These are phyloP conservation scores for Macrotrachela quadricornifera DNA, from an alignment of 1,140 invertebrate species.

Conservation along the genomic window DNA sequence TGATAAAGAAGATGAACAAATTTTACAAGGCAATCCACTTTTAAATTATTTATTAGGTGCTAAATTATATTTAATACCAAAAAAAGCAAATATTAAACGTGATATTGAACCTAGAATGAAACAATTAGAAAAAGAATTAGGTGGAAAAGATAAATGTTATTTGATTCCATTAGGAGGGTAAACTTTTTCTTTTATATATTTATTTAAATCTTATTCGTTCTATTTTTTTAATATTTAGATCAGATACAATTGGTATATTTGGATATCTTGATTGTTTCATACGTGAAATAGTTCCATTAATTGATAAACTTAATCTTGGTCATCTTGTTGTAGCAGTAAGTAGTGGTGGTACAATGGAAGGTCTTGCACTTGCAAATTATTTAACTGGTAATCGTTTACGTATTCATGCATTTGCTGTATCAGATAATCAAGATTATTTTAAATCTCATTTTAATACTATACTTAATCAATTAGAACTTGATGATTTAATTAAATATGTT, in stretches of 20 bases:
- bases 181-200: too few relatives aligned
- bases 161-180: constrained; percentile 19
- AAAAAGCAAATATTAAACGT: constrained; percentile 6
- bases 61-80: constrained; percentile 17
- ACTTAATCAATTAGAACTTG: constrained; percentile 13
- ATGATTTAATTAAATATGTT: constrained; percentile 3
- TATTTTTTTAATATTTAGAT: constrained; percentile 8
- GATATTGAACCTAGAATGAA: constrained; percentile 1
- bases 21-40: constrained; percentile 19
- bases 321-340: constrained; percentile 22
- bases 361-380: constrained; percentile 19
- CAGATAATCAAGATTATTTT: constrained; percentile 16
- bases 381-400: constrained; percentile 18
- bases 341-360: constrained; percentile 21
- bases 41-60: constrained; percentile 17
- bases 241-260: constrained; percentile 17
- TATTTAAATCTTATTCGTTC: too few relatives aligned
- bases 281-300: constrained; percentile 17
- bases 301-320: constrained; percentile 12
- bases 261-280: constrained; percentile 19
- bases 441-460: constrained; percentile 15
- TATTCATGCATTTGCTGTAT: constrained; percentile 17
- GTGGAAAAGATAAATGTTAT: constrained; percentile 14
- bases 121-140: constrained; percentile 2
- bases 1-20: constrained; percentile 10